Evolutionary conservation across 2,797 vertebrate genomes (phyloP).

Genomic region (Sebastes minor): DNA sequence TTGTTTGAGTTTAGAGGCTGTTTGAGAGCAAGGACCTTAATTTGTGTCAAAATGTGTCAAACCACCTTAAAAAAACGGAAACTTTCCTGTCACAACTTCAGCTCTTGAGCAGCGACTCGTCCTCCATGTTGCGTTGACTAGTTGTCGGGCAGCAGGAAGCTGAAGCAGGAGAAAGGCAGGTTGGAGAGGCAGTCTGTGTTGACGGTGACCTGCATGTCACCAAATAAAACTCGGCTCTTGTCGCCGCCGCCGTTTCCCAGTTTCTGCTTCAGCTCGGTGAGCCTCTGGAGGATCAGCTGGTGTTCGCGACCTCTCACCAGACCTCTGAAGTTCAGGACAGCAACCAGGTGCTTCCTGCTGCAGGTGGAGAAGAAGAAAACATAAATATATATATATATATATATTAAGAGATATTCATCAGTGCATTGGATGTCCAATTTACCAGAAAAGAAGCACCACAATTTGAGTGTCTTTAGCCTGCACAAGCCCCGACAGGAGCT

Average conservation of each 20-base stretch:
- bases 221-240: constrained; percentile 62
- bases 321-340: constrained; percentile 80
- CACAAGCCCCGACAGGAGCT: too few relatives aligned
- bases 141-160: constrained; percentile 10
- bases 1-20: background rate
- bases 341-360: constrained; percentile 79
- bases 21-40: background rate
- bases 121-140: background rate
- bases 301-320: constrained; percentile 62
- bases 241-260: accelerated
- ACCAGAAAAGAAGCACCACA: background rate
- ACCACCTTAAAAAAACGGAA: background rate
- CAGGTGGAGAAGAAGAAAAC: constrained; percentile 1
- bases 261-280: constrained; percentile 55
- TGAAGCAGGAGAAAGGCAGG: constrained; percentile 56
- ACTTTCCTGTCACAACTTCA: background rate
- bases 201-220: constrained; percentile 58
- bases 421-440: background rate
- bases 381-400: background rate
- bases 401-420: background rate
- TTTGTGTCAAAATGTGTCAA: background rate
- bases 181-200: constrained; percentile 64
- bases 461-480: too few relatives aligned
- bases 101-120: background rate
- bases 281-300: constrained; percentile 62